These are phyloP conservation scores for Neoarius graeffei DNA, from an alignment of 2,113 vertebrate genomes.

Conservation along the genomic window DNA sequence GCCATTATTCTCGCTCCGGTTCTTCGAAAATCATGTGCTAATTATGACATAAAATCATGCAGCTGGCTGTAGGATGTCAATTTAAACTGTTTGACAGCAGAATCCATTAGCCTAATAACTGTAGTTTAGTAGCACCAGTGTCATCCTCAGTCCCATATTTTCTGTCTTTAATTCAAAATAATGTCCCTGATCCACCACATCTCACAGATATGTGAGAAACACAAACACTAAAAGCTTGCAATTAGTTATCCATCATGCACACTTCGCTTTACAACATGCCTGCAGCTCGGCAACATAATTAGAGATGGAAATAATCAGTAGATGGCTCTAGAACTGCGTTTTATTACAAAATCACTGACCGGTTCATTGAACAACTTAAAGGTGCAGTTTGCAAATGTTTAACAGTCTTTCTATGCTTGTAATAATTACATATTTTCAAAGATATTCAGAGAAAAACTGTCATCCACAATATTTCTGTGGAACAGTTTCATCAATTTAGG, in stretches of 20 bases:
- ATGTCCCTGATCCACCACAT: not conserved
- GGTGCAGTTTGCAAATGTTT: not conserved
- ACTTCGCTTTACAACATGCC: not conserved
- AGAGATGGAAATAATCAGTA: not conserved
- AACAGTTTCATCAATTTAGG: not conserved
- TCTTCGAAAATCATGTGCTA: conserved; percentile 20
- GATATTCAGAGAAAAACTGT: not conserved
- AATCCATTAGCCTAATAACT: conserved; percentile 37
- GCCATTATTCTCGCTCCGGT: conserved; percentile 1
- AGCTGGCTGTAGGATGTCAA: conserved; percentile 8
- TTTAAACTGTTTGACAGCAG: not conserved
- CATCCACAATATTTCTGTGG: not conserved
- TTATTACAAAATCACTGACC: not conserved
- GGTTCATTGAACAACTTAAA: not conserved
- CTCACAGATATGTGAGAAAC: conserved; percentile 15
- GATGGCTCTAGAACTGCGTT: not conserved
- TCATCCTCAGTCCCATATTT: conserved; percentile 59
- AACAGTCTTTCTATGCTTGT: not conserved
- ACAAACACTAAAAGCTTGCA: not conserved
- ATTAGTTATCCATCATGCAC: not conserved
- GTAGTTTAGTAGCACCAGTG: conserved; percentile 51
- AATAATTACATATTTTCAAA: not conserved
- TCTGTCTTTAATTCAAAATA: conserved; percentile 53
- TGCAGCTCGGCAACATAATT: not conserved
- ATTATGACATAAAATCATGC: conserved; percentile 34